Percentiles rank a stretch among this genome's conserved stretches.
Conservation (phyloP, 2,888 invertebrate genomes). For the Cyclophora albipunctata region DNA sequence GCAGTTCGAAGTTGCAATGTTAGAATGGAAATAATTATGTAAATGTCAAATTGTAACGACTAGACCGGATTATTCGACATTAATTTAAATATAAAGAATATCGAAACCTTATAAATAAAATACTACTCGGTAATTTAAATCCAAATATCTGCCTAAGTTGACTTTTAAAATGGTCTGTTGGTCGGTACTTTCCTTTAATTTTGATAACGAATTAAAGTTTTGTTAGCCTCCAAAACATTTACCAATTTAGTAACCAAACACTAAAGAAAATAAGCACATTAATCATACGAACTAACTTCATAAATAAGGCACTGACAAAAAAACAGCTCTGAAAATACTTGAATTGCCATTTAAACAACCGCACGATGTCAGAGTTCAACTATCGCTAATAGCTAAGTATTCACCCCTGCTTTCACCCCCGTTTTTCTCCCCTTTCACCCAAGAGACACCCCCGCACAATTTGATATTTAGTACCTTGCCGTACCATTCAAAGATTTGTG, state of each 20-base stretch:
- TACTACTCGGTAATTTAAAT: not conserved
- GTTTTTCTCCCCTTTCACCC: conserved; percentile 5
- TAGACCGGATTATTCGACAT: too few species aligned
- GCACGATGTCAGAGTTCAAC: conserved; percentile 59
- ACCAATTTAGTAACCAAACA: too few species aligned
- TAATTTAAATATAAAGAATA: too few species aligned
- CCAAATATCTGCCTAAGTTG: not conserved
- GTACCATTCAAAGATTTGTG: conserved; percentile 70
- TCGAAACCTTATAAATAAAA: too few species aligned
- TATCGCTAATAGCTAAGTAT: conserved; percentile 50
- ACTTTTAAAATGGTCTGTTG: not conserved
- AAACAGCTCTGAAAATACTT: conserved; percentile 4
- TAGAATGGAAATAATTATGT: too few species aligned
- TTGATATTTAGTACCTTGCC: conserved; percentile 63
- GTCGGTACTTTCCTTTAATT: too few species aligned
- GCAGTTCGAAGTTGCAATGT: too few species aligned
- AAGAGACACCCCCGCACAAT: conserved; percentile 28
- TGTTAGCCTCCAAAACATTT: too few species aligned
- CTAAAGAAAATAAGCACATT: not conserved
- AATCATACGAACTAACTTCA: not conserved
- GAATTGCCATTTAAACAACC: conserved; percentile 30
- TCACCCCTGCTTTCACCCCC: conserved; percentile 46
- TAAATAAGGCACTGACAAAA: not conserved
- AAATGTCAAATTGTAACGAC: too few species aligned
- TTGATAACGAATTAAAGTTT: too few species aligned